These are phyloP conservation scores for Pangasianodon gigas DNA, from an alignment of 2,113 vertebrate species.

Conservation along the genomic window DNA sequence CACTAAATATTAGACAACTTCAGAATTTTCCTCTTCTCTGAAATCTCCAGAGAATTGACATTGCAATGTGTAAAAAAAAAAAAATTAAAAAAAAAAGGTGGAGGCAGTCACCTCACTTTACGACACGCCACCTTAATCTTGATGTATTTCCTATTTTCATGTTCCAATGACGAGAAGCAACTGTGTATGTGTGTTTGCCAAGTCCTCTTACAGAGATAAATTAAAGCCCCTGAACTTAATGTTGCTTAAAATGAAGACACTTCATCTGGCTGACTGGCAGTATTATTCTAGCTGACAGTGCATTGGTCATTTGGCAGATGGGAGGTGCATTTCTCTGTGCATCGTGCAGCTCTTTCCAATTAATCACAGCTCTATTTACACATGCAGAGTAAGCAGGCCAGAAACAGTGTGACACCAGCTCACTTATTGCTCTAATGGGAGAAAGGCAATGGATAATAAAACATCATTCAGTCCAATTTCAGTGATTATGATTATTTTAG, in stretches of 20 bases:
- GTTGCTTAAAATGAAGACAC: slow-evolving; percentile 67
- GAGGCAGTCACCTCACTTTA: neutral
- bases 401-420: slow-evolving; percentile 31
- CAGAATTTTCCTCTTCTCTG: neutral
- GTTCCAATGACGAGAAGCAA: slow-evolving; percentile 28
- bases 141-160: slow-evolving; percentile 15
- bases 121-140: neutral
- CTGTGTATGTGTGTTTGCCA: slow-evolving; percentile 18
- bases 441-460: slow-evolving; percentile 41
- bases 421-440: slow-evolving; percentile 28
- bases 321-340: slow-evolving; percentile 23
- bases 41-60: neutral
- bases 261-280: slow-evolving; percentile 55
- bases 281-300: slow-evolving; percentile 61
- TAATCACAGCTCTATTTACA: slow-evolving; percentile 49
- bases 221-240: slow-evolving; percentile 58
- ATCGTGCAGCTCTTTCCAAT: slow-evolving; percentile 33
- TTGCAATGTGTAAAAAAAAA: neutral
- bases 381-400: slow-evolving; percentile 49
- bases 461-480: slow-evolving; percentile 26
- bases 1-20: neutral
- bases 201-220: slow-evolving; percentile 56
- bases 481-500: slow-evolving; percentile 2
- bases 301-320: slow-evolving; percentile 56
- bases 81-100: neutral